These are phyloP conservation scores for Whitmania pigra DNA, from an alignment of 1,140 invertebrate species.

Conservation along the genomic window DNA sequence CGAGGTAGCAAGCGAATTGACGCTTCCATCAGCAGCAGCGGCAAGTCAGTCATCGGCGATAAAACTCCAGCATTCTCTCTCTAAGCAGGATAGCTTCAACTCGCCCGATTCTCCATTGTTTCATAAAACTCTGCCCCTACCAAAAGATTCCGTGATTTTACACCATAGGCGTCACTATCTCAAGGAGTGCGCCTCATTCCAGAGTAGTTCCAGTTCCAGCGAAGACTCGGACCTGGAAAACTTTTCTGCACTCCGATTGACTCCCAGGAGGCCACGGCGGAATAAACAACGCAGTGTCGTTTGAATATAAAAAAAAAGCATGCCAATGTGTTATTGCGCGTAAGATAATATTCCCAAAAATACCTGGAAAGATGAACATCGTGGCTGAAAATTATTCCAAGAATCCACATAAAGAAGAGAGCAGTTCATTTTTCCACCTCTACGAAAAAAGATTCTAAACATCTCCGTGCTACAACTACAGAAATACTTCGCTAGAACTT, in stretches of 20 bases:
- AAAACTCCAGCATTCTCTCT: constrained; percentile 2
- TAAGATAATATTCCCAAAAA: too few species aligned
- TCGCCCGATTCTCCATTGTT: constrained; percentile 11
- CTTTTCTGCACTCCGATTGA: neutral
- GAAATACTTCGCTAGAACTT: too few species aligned
- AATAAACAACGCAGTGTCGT: neutral
- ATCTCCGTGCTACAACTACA: too few species aligned
- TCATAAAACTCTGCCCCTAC: constrained; percentile 16
- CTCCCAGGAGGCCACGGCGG: constrained; percentile 5
- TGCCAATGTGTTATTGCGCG: neutral
- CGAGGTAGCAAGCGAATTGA: too few species aligned
- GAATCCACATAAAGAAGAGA: too few species aligned
- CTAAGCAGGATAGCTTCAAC: constrained; percentile 14
- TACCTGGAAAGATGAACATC: too few species aligned
- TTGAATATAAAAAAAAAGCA: neutral
- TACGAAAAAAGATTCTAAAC: too few species aligned
- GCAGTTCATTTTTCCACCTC: too few species aligned
- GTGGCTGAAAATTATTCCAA: too few species aligned
- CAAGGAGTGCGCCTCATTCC: constrained; percentile 5
- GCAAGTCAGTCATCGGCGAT: neutral
- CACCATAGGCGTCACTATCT: neutral
- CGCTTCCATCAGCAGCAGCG: too few species aligned
- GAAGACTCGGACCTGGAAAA: neutral
- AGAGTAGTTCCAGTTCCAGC: constrained; percentile 13
- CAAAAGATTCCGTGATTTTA: constrained; percentile 15